phyloP scores from a whole-genome alignment of 2,888 invertebrate genomes.

The Himalopsyche kuldschensis region DNA sequence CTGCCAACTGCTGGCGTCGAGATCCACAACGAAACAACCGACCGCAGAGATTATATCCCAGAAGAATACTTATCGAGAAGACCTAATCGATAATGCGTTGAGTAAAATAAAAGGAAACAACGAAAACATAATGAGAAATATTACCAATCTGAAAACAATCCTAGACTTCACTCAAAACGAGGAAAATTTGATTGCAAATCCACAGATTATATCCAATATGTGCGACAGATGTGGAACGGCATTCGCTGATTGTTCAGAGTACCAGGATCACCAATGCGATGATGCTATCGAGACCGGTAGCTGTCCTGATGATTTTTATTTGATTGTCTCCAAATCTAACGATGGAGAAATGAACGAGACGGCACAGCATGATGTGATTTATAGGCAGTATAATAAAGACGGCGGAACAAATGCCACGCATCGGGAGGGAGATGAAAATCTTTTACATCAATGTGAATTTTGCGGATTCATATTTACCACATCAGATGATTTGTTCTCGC shows the following conservation, averaged over 20 bases:
- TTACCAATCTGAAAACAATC: slow-evolving; percentile 54
- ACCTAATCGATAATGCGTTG: slow-evolving; percentile 50
- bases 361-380: slow-evolving; percentile 1
- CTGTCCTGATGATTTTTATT: neutral
- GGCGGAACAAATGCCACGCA: neutral
- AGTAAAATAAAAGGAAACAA: slow-evolving; percentile 57
- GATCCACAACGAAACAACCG: neutral
- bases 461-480: slow-evolving; percentile 50
- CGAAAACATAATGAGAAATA: slow-evolving; percentile 57
- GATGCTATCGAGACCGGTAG: slow-evolving; percentile 36
- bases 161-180: slow-evolving; percentile 54
- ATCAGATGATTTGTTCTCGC: slow-evolving; percentile 47
- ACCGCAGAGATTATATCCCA: too few relatives aligned
- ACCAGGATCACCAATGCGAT: slow-evolving; percentile 52
- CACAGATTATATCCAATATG: slow-evolving; percentile 47
- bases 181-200: slow-evolving; percentile 48
- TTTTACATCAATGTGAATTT: slow-evolving; percentile 55
- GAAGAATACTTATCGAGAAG: neutral
- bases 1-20: slow-evolving; percentile 15
- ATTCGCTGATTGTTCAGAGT: slow-evolving; percentile 56
- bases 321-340: neutral
- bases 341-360: neutral
- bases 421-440: slow-evolving; percentile 15
- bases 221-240: slow-evolving; percentile 55
- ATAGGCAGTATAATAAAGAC: neutral